Percentiles rank a stretch among this genome's conserved stretches.
Conservation (phyloP, 2,888 invertebrate genomes). For the Melipona bicolor region DNA sequence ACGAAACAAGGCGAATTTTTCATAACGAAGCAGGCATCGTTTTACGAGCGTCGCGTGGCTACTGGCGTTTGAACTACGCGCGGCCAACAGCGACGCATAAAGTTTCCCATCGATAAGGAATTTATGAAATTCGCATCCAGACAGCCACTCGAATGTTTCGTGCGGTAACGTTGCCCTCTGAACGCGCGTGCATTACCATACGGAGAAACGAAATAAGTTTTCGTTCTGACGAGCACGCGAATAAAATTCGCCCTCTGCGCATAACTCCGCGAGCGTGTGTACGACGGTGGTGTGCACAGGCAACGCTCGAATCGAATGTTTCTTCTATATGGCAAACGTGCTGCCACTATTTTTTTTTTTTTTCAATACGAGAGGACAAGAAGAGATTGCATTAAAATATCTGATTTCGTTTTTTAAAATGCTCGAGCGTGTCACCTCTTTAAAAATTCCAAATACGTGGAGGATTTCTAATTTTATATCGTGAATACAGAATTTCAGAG, state of each 20-base stretch:
- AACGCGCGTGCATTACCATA: constrained; percentile 6
- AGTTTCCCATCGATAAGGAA: constrained; percentile 44
- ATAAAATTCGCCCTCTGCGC: constrained; percentile 26
- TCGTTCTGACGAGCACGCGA: background rate
- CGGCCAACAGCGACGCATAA: constrained; percentile 32
- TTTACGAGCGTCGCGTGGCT: constrained; percentile 37
- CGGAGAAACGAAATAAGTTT: constrained; percentile 33
- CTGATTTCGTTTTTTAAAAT: background rate
- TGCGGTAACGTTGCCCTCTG: constrained; percentile 10
- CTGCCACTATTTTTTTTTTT: background rate
- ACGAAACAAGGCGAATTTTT: constrained; percentile 43
- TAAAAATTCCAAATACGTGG: background rate
- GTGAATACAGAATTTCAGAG: too few species aligned
- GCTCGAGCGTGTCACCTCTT: background rate
- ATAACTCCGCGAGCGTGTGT: background rate
- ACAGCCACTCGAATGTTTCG: constrained; percentile 33
- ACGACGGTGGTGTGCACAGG: background rate
- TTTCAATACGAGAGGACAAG: background rate
- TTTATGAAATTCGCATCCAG: constrained; percentile 48
- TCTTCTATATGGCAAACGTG: background rate
- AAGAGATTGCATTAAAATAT: background rate
- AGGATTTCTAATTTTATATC: background rate
- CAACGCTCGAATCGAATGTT: background rate
- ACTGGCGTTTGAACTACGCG: background rate
- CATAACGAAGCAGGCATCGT: constrained; percentile 44